Base-by-base conservation (phyloP, 2,113 vertebrate species). In the Zosterops lateralis region DNA sequence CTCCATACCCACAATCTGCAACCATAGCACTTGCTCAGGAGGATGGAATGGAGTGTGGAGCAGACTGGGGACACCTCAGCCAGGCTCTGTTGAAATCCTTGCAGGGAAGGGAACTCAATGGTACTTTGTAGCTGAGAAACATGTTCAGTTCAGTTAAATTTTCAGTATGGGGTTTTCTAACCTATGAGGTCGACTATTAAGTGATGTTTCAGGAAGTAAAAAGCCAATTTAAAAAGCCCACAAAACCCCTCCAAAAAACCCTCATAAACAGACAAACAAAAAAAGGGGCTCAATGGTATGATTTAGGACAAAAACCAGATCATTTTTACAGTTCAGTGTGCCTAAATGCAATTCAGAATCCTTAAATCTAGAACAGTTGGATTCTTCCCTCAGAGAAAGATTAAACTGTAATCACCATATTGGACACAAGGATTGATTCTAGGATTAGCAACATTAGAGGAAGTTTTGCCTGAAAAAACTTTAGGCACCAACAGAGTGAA, bases 231-330 rank as follows among this genome's bases (percentile, higher is more conserved):
- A 54, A 68, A 67, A 58, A n/a, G 2, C 7, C 34, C 8, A 40
- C 9, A 45, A 32, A 34, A 2, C 38, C 38, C 38, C 38, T 10
- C 38, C 56, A 6, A 4, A 53, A 68, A 61, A 31, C 0, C 7
- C 32, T 12, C 12, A 48, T 6, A 47, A 29, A 20, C 6, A 54
- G 7, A 16, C 11, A 22, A 18, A 64, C 7, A 12, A 17, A 34
- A 61, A 38, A 47, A 21, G 3, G 5, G 1, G 2, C 17, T 60
- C 7, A 0, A 3, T 29, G 3, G 4, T 80, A 22, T 45, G 17
- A 73, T 56, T 90, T 84, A 50, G 15, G 12, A 26, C 3, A 72
- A 67, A 85, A 72, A 14, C 0, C 10, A 83, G 38, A 56, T 48
- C 3, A 0, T 42, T 73, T 73, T 70, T 25, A 14, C 15, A 57